These are phyloP conservation scores for Drosophila hawaiiensis DNA, from an alignment of 2,888 invertebrate species.

Conservation along the genomic window DNA sequence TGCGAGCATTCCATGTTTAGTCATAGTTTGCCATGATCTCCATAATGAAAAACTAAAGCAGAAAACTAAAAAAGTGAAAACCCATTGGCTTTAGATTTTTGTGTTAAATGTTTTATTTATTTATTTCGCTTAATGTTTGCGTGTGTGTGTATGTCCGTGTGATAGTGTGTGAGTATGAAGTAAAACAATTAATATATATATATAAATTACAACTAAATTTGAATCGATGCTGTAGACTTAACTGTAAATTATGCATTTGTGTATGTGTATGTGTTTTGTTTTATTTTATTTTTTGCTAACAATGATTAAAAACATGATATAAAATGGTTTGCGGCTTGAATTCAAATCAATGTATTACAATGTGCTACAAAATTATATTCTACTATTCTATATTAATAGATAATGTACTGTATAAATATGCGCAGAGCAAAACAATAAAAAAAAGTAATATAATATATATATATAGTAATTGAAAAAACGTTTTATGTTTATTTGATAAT, in stretches of 20 bases:
- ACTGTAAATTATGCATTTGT: constrained; percentile 72
- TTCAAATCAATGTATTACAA: constrained; percentile 52
- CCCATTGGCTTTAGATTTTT: constrained; percentile 32
- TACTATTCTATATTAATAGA: constrained; percentile 54
- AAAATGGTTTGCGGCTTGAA: constrained; percentile 62
- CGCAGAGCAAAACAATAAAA: constrained; percentile 61
- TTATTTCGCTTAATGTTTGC: constrained; percentile 65
- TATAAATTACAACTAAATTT: constrained; percentile 72
- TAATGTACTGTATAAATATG: constrained; percentile 61
- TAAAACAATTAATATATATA: constrained; percentile 58
- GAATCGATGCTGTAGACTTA: constrained; percentile 57
- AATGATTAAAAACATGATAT: constrained; percentile 42
- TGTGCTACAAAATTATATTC: constrained; percentile 60
- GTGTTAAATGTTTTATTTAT: constrained; percentile 77
- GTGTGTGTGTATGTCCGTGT: constrained; percentile 38
- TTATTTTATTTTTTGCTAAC: constrained; percentile 48
- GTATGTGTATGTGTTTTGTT: constrained; percentile 34
- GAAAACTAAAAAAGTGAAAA: constrained; percentile 1
- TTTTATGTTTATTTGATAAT: constrained; percentile 47
- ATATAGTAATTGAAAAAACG: constrained; percentile 37
- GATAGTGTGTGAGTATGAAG: not conserved
- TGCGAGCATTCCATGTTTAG: constrained; percentile 40
- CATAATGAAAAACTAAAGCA: constrained; percentile 8
- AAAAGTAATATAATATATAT: constrained; percentile 17
- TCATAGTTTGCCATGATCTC: constrained; percentile 46